These are phyloP conservation scores for Microcebus lehilahytsara DNA, from an alignment of 2,113 vertebrate species.

Conservation along the genomic window DNA sequence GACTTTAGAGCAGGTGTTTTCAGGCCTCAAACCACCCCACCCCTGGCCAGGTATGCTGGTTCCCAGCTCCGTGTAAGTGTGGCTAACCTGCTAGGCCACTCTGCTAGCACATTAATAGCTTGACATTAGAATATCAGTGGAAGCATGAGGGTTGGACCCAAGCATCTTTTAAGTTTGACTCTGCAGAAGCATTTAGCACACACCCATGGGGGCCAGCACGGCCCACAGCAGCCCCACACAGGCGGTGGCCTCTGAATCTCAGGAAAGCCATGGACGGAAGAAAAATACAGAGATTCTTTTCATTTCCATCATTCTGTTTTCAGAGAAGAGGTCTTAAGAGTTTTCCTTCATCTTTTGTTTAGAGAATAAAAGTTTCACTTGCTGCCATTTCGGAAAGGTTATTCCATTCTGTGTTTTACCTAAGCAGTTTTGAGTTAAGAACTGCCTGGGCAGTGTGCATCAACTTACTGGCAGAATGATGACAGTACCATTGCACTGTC, in stretches of 20 bases:
- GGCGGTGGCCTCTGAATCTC: slow-evolving; percentile 44
- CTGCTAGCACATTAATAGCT: neutral
- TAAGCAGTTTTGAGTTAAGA: neutral
- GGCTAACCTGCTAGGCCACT: neutral
- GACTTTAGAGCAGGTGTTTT: neutral
- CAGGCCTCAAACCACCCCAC: neutral
- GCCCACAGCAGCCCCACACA: neutral
- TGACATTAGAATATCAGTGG: neutral
- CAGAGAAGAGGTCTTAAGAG: slow-evolving; percentile 4
- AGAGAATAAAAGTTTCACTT: neutral
- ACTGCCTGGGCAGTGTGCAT: neutral
- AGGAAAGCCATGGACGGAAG: slow-evolving; percentile 56
- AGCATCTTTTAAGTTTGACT: neutral
- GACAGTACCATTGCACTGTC: neutral
- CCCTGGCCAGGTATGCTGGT: neutral
- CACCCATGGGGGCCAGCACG: neutral
- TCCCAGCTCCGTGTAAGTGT: neutral
- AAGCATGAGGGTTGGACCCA: neutral
- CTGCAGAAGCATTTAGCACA: neutral
- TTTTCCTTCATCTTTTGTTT: slow-evolving; percentile 27
- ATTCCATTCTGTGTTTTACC: neutral
- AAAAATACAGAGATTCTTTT: slow-evolving; percentile 16
- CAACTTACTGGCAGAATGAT: neutral
- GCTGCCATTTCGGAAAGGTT: slow-evolving; percentile 33
- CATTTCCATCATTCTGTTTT: slow-evolving; percentile 20